Base-by-base conservation (phyloP, 2,113 vertebrate species). In the Cyprinodon variegatus region DNA sequence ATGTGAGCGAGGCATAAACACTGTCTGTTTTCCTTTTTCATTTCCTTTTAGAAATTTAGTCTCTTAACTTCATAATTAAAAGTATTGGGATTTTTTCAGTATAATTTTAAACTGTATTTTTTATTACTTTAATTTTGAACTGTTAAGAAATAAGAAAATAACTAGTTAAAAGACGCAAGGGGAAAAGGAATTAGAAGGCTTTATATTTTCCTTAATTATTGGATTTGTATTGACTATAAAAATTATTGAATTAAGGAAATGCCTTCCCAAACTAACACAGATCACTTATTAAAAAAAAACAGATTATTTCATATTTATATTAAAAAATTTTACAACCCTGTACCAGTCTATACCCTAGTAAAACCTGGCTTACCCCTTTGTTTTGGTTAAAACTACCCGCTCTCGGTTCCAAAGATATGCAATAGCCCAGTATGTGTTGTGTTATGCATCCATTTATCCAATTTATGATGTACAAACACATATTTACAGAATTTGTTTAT, bases 401-500 rank as follows among this genome's bases (percentile, higher is more conserved):
- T 6, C 41, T 4, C 41, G 4, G 41, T 6, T 41, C 9, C 9
- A 45, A 45, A 45, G 43, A 11, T 11, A 57, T 57, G 9, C 1
- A 20, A 53, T 20, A 53, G 9, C 41, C 41, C 41, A 41, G 41
- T 6, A 20, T 17, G 15, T 20, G 15, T 53, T 53, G 15, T 20
- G 13, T 7, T 53, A 17, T 53, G 48, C 15, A 53, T 6, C 41
- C 48, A 53, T 46, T 46, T 11, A 46, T 46, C 45, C 4, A 14
- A 53, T 46, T 46, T 46, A 14, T 53, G 15, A 48, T 48, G 13
- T 48, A 12, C 11, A 48, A 48, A 48, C 46, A 48, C 11, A 4
- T 13, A 53, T 20, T 53, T 53, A 14, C 17, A 86, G 84, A 87
- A 84, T 89, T 83, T 84, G 83, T 68, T 40, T 29, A 29, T 29